Evolutionary conservation across 2,888 invertebrate species (phyloP), one percentile per base, ranked within the genome.

Genomic region (Hipparchia semele): DNA sequence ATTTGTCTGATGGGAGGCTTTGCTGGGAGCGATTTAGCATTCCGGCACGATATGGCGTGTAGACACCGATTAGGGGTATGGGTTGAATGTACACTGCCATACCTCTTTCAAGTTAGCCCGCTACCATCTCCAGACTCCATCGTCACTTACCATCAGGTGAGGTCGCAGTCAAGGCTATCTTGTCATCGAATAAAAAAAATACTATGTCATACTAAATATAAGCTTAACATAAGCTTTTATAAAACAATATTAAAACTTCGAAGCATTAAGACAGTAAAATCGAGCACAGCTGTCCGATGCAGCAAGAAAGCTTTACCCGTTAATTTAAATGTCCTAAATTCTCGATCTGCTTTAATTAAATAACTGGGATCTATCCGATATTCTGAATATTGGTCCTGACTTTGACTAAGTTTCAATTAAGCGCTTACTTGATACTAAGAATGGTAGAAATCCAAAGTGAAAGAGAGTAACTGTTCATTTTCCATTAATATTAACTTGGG

Each of bases 301-400:
- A 72, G 58, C 39, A n/a, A 33, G 68, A 62, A 72, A 68, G 68
- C 68, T 61, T 68, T 58, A 39, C 10, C 67, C 54, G 66, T 71
- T 71, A 67, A 67, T 71, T 67, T 54, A 45, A 72, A 72, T 58
- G 64, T 72, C 62, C 64, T 68, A 68, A 72, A 65, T 72, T 72
- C 68, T 68, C 64, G 68, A 72, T 68, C 68, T 72, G n/a, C 72
- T 72, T 69, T 72, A 68, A 72, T 72, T 68, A 68, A 72, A 72
- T 72, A 69, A 69, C 61, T 68, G 68, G 58, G 46, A 68, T 68
- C 64, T 65, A 72, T 59, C 72, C 68, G 72, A 72, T 72, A 68
- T 58, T 72, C 68, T 45, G 59, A 72, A 65, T 68, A 68, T 72
- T 68, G 58, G 51, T 65, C 33, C 64, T 60, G 60, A 6, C 46